phyloP scores from a whole-genome alignment of 1,140 invertebrate genomes.

The Drosophila parabipectinata region DNA sequence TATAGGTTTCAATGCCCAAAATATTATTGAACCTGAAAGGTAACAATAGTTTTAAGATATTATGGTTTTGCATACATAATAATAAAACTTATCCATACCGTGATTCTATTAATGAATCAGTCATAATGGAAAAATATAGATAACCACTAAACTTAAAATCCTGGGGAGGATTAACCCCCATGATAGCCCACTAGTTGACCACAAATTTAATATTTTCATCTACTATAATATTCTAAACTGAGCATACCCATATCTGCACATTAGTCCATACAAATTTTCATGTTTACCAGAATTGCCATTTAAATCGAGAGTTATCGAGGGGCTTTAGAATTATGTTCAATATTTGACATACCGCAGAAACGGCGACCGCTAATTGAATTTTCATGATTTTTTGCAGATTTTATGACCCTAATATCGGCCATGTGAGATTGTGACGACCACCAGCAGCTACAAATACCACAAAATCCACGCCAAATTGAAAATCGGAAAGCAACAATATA shows the following conservation, averaged over 20 bases:
- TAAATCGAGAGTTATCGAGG: slow-evolving; percentile 33
- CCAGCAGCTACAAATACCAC: slow-evolving; percentile 6
- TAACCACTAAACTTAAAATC: too few relatives aligned
- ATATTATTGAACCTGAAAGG: slow-evolving; percentile 1
- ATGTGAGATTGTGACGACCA: slow-evolving; percentile 39
- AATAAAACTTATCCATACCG: too few relatives aligned
- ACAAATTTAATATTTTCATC: slow-evolving; percentile 32
- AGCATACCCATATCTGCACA: background rate
- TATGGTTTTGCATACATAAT: background rate
- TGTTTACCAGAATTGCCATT: slow-evolving; percentile 4
- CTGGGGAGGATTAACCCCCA: background rate
- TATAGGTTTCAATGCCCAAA: background rate
- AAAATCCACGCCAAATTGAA: slow-evolving; percentile 18
- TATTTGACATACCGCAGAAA: slow-evolving; percentile 22
- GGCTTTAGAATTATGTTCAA: slow-evolving; percentile 33
- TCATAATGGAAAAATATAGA: too few relatives aligned
- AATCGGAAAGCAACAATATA: slow-evolving; percentile 22
- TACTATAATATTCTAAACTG: slow-evolving; percentile 12
- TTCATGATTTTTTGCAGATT: slow-evolving; percentile 74
- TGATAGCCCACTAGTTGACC: slow-evolving; percentile 5
- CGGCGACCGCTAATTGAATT: slow-evolving; percentile 72
- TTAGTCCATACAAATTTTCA: background rate
- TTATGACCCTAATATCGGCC: slow-evolving; percentile 70
- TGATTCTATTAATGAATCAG: too few relatives aligned
- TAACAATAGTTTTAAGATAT: background rate